These are phyloP conservation scores for Brachystomella parvula DNA, from an alignment of 1,140 invertebrate genomes.

Conservation along the genomic window DNA sequence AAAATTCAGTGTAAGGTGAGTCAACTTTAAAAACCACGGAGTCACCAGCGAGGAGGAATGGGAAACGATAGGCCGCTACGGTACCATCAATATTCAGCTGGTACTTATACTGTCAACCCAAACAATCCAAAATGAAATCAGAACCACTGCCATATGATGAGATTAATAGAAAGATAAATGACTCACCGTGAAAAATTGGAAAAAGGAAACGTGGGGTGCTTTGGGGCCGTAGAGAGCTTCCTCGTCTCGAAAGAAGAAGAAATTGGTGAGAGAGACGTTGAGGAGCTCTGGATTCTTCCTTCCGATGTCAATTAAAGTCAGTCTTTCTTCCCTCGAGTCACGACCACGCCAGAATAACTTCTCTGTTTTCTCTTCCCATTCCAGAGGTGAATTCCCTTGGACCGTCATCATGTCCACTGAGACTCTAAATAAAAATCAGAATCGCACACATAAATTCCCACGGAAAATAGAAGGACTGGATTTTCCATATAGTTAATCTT, in stretches of 20 bases:
- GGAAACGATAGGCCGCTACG: slow-evolving; percentile 89
- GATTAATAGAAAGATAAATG: background rate
- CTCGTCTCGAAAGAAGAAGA: slow-evolving; percentile 88
- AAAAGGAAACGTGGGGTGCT: slow-evolving; percentile 77
- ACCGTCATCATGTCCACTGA: slow-evolving; percentile 82
- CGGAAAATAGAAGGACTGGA: slow-evolving; percentile 5
- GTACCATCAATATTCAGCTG: slow-evolving; percentile 91
- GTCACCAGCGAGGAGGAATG: slow-evolving; percentile 79
- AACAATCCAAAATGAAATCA: too few relatives aligned
- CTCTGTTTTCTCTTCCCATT: slow-evolving; percentile 66
- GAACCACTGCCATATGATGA: background rate
- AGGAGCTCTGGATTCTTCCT: slow-evolving; percentile 68
- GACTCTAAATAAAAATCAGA: slow-evolving; percentile 53
- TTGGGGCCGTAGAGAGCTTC: slow-evolving; percentile 77
- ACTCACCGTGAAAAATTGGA: slow-evolving; percentile 88
- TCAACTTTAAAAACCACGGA: slow-evolving; percentile 85
- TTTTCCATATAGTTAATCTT: background rate
- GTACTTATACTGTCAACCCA: slow-evolving; percentile 74
- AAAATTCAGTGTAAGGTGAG: slow-evolving; percentile 89
- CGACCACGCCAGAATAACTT: slow-evolving; percentile 85
- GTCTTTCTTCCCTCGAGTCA: slow-evolving; percentile 72
- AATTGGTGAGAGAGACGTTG: slow-evolving; percentile 88
- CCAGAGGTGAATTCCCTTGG: slow-evolving; percentile 62
- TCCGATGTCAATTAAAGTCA: slow-evolving; percentile 73
- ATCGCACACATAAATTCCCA: background rate